Base-by-base conservation (phyloP, 2,113 vertebrate species). In the Euleptes europaea region DNA sequence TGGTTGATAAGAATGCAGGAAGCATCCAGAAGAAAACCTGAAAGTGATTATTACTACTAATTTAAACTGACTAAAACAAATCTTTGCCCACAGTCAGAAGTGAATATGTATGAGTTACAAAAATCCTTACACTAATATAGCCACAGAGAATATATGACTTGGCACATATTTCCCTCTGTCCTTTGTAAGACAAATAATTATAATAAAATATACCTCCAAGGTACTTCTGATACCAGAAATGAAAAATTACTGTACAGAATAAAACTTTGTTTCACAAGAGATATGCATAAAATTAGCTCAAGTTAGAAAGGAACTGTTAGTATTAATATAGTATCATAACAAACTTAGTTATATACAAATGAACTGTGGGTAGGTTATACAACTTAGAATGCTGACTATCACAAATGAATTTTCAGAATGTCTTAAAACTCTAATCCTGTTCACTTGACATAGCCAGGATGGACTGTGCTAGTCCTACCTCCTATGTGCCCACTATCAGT, bases 51-150 rank as follows among this genome's bases (percentile, higher is more conserved):
- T 74, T 40, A 63, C 40, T 23, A 74, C 33, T 74, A 33, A 83
- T 74, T 74, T 74, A 74, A 74, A 83, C 38, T 15, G 79, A 70
- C 60, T 54, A 9, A 70, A 70, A 35, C 79, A 81, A 81, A 51
- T 70, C n/a, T 70, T 81, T 81, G 47, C 47, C 79, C 33, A 54
- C 17, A 65, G 71, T 74, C 57, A 65, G 70, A 63, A 38, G 51
- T 40, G 70, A 83, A 60, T 74, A 81, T 81, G 44, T 35, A 83
- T 83, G 70, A 65, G 23, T 82, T 82, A 74, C 38, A 70, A 40
- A 74, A 74, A 83, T 74, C 51, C 31, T 44, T 83, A 44, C 38
- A 33, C 42, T 65, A 63, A 74, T 73, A 33, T 33, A 74, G 51
- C 40, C 70, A 63, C 81, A 47, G 51, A 74, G 54, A 74, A 74